These are phyloP conservation scores for Eurytoma californica DNA, from an alignment of 2,888 invertebrate species.

Conservation along the genomic window DNA sequence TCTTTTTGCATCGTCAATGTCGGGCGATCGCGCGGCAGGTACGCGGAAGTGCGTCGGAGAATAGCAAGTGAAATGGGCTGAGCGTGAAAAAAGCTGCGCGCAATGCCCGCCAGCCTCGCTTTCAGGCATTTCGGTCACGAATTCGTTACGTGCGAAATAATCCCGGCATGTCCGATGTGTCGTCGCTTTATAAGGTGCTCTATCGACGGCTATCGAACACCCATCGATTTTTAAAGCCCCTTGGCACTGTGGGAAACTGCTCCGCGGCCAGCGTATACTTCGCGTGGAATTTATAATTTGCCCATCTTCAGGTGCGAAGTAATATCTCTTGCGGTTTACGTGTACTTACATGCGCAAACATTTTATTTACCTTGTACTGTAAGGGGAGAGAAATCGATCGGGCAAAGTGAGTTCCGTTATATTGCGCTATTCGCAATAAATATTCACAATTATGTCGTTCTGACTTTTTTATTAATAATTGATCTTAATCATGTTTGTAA, in stretches of 20 bases:
- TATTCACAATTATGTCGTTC: too few relatives aligned
- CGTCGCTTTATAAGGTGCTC: conserved; percentile 56
- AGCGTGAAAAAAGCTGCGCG: conserved; percentile 25
- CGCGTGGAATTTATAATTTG: conserved; percentile 12
- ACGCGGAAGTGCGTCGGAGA: conserved; percentile 71
- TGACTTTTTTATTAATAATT: too few relatives aligned
- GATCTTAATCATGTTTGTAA: too few relatives aligned
- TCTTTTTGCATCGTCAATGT: background rate
- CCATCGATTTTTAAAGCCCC: conserved; percentile 52
- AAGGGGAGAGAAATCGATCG: too few relatives aligned
- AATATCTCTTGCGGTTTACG: conserved; percentile 9
- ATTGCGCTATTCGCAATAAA: too few relatives aligned
- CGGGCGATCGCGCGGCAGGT: conserved; percentile 61
- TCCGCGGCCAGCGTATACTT: background rate
- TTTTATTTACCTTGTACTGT: background rate
- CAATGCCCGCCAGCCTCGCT: background rate
- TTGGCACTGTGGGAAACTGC: conserved; percentile 50
- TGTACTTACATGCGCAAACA: background rate
- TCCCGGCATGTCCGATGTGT: conserved; percentile 45
- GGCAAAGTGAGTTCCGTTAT: too few relatives aligned
- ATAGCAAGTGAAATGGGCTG: conserved; percentile 64
- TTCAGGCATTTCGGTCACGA: conserved; percentile 69
- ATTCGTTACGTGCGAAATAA: conserved; percentile 71
- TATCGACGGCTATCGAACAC: conserved; percentile 49
- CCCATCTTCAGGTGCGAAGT: conserved; percentile 6